Base-by-base conservation (phyloP, 2,113 vertebrate species). In the Callithrix jacchus region DNA sequence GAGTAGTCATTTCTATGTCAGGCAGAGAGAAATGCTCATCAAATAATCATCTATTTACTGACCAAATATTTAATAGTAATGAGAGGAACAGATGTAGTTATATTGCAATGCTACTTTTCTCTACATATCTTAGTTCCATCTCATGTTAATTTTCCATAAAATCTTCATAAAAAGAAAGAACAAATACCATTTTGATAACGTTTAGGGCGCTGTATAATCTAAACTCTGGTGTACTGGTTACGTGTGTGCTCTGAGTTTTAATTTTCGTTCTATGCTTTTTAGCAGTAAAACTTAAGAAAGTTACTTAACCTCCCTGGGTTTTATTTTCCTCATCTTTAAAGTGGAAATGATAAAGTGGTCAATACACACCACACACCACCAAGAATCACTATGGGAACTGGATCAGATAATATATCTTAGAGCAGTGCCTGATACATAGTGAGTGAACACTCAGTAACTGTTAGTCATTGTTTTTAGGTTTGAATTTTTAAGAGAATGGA, bases 11-110 rank as follows among this genome's bases (percentile, higher is more conserved):
- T 74, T 87, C 80, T 88, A 40, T 40, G n/a, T 83, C 90, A 64
- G 32, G 12, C 71, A 93, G 83, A 70, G 54, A 49, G 52, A 86
- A 89, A 35, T 73, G 52, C 25, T 94, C 64, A 94, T 88, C 58
- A 93, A 52, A 96, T 80, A 88, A 80, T 54, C 54, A 40, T 23
- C 70, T 96, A 64, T 96, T 96, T 85, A 84, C 37, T 23, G 13
- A 93, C 49, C 42, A 70, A 87, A 81, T 27, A 9, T 87, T 84
- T 93, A 47, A 81, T 13, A 54, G 40, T 66, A 86, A 93, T 86
- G 32, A 91, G 66, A 86, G 82, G 70, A 86, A 77, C 56, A 93
- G 68, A 93, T 47, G 13, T 40, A 58, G 6, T 66, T 45, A 73
- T 73, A 47, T 80, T 68, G 45, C 9, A 73, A 17, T 79, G 23